Evolutionary conservation across 2,888 invertebrate species (phyloP), one percentile per base, ranked within the genome.

Genomic region (Eupithecia tripunctaria): DNA sequence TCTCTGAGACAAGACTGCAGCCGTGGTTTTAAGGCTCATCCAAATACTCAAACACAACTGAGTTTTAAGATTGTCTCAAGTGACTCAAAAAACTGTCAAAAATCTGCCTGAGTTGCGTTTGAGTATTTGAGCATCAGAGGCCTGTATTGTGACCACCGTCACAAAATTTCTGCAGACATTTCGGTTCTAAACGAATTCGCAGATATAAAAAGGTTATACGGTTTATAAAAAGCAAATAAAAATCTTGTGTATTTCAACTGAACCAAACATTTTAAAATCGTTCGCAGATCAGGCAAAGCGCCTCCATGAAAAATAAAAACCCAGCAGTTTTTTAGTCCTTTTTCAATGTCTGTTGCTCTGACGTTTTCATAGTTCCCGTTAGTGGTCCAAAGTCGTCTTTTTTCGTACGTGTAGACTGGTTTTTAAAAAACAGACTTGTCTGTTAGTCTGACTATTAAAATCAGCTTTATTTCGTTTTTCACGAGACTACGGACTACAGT

Each of bases 281-380:
- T 60, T 60, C 29, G 60, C 29, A 60, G 60, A 60, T 62, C 41
- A 51, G 47, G 36, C n/a, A 38, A 68, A 64, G 65, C 65, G 18
- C 32, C 56, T 27, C 67, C 60, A n/a, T 47, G 43, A 60, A 60
- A 25, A 59, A 70, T 63, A 67, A 60, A 68, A 18, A 51, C 38
- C 14, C 43, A 43, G 47, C 43, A 43, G 36, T 73, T 77, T 79
- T 79, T 75, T 63, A 76, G 62, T 78, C 65, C 10, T 77, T 77
- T 82, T 82, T 74, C 62, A 72, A 74, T 80, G 80, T 79, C 79
- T 76, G 77, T 78, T 82, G 74, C 70, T 73, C 77, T 63, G 81
- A 81, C 82, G 74, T 78, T 72, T 83, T 85, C 83, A 85, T 86
- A 87, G 87, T 86, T 86, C 79, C 10, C 75, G 79, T 82, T 85